Evolutionary conservation across 2,113 vertebrate genomes (phyloP), one percentile per base, ranked within the genome.

Genomic region (Thunnus maccoyii): DNA sequence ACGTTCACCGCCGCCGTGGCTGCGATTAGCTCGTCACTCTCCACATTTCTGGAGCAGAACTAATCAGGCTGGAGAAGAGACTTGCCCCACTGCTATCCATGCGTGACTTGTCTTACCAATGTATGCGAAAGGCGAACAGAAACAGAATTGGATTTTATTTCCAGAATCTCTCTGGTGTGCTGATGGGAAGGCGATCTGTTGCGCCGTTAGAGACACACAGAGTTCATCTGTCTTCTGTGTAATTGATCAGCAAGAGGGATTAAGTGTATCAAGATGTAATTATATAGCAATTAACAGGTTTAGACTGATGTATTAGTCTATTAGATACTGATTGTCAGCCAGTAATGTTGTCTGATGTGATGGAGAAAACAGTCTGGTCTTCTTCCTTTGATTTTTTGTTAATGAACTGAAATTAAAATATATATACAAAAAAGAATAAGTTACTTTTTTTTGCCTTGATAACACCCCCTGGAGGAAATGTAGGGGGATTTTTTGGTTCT

Each of bases 11-110:
- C 64, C 10, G 22, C 81, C 82, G 57, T 20, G 32, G 18, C 82
- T 47, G 67, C 72, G 67, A 93, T 91, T 90, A 89, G 86, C 90
- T 93, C 80, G 78, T 91, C 92, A 88, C 83, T 89, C 89, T 89
- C 61, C 64, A 58, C 78, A 77, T 92, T 92, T 91, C 85, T 93
- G 88, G 86, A 88, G 90, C 89, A 84, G 89, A 93, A 93, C 91
- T 90, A 91, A 94, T 91, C 89, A 75, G 80, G 65, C 82, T 64
- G 72, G 82, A 88, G 84, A 88, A 73, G 75, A 84, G 84, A 74
- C 86, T 75, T 18, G 48, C 79, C 74, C 86, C 76, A 50, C 63
- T 12, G 78, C 68, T 52, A 27, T 56, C 65, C 79, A 80, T 47
- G 89, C 78, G 46, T 86, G 88, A 85, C 85, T 74, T 68, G 88